phyloP scores from a whole-genome alignment of 2,888 invertebrate species.

The Drosophila mimetica region DNA sequence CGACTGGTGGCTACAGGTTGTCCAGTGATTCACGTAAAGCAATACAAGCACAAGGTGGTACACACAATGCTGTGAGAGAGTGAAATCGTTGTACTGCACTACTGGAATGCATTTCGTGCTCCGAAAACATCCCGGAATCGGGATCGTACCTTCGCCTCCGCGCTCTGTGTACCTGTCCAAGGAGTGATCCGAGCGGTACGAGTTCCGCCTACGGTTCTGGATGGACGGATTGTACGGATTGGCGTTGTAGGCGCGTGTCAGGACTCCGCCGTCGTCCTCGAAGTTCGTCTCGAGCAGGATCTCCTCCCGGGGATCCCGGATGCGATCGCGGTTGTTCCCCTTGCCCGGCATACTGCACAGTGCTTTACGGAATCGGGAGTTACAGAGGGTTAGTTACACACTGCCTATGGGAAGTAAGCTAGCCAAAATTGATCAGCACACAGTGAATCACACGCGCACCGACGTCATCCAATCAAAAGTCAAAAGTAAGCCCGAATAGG shows the following conservation, averaged over 20 bases:
- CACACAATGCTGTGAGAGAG: constrained; percentile 13
- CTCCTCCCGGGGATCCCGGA: constrained; percentile 84
- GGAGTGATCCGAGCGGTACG: constrained; percentile 83
- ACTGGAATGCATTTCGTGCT: neutral
- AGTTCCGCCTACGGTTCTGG: constrained; percentile 77
- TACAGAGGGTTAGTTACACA: constrained; percentile 12
- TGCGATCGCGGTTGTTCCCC: constrained; percentile 79
- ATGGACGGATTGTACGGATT: constrained; percentile 72
- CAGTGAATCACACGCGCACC: constrained; percentile 33
- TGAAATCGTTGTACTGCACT: neutral
- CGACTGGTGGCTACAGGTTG: constrained; percentile 14
- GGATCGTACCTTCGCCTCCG: constrained; percentile 78
- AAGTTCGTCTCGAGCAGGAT: constrained; percentile 85
- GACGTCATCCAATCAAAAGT: constrained; percentile 27
- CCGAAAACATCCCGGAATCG: constrained; percentile 1
- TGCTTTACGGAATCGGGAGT: constrained; percentile 27
- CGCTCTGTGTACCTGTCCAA: constrained; percentile 84
- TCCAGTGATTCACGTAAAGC: constrained; percentile 45
- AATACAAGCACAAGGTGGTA: constrained; percentile 22
- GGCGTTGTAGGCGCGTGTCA: constrained; percentile 83
- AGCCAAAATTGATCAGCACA: neutral
- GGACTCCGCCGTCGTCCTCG: constrained; percentile 84
- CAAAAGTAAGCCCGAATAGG: too few relatives aligned
- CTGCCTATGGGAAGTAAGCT: neutral
- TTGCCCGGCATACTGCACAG: constrained; percentile 70